A percentile compares a stretch with the other conserved stretches of the same genome.
Conservation (phyloP, 2,888 invertebrate species). For the Iselma pallidipennis region DNA sequence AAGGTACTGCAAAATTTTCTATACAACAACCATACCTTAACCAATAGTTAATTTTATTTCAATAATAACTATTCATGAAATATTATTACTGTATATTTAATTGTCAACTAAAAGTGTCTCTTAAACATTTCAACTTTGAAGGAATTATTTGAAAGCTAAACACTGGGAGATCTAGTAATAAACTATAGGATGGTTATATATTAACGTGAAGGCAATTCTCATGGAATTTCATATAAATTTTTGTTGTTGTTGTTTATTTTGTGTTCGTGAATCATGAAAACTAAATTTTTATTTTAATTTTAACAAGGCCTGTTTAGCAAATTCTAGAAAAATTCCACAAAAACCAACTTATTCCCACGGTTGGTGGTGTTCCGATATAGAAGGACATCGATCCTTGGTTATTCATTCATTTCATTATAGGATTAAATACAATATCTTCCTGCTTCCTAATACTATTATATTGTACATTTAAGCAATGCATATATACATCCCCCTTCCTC, state of each 20-base stretch:
- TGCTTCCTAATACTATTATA: neutral
- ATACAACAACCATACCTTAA: neutral
- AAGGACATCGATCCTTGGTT: neutral
- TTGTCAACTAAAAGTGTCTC: neutral
- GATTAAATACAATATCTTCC: slow-evolving; percentile 2
- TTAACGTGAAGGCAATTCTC: too few relatives aligned
- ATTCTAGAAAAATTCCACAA: neutral
- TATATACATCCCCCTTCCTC: neutral
- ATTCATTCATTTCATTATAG: neutral
- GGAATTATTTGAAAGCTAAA: neutral
- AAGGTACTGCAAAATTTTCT: neutral
- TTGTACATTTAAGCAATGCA: too few relatives aligned
- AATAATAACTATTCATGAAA: neutral
- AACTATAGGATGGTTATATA: neutral
- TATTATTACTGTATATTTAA: neutral
- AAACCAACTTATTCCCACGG: too few relatives aligned
- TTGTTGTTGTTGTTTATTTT: neutral
- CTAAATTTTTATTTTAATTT: too few relatives aligned
- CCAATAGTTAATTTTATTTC: neutral
- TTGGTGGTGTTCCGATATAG: too few relatives aligned
- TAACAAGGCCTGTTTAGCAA: neutral
- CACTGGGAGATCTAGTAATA: neutral
- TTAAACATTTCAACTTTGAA: neutral
- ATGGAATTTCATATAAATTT: neutral
- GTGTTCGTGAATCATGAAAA: too few relatives aligned